Base-by-base conservation (phyloP, 1,140 invertebrate species). In the Drosophila sechellia region DNA sequence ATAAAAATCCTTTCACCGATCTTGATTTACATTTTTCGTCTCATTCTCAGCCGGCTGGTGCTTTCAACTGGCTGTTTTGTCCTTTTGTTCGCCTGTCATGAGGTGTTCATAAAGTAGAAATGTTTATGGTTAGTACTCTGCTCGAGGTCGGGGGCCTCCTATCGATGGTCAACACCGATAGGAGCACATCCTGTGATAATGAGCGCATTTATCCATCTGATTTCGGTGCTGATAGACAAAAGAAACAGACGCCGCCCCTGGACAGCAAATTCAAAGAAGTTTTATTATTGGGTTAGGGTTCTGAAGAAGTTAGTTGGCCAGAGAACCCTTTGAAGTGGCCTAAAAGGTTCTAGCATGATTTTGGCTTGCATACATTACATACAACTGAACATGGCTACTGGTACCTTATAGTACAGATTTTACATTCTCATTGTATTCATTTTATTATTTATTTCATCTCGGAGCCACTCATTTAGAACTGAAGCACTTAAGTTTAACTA, bases 181-280 rank as follows among this genome's bases (percentile, higher is more conserved):
- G 52, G 84, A 84, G 79, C 79, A 75, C 86, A 90, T 90, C 87
- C 86, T 90, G 87, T 90, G 87, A 86, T 90, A 87, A 90, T 90
- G 79, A 83, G 79, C 81, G 63, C 87, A 81, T 83, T 90, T 90
- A 90, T 90, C 86, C 73, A 69, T 74, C 59, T 65, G 79, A 89
- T 84, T 63, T 27, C 43, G 42, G 17, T 49, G 63, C 12, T 20
- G 46, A 61, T 46, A 77, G 59, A 78, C 49, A 75, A 81, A 71
- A 81, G 77, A 71, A 60, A 15, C 50, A 72, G 48, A 55, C 66
- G 39, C 56, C 78, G 73, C 71, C 40, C 65, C 13, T 53, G 27
- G 58, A 37, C 59, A 59, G 57, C 39, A 27, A 53, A 57, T 50
- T 57, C 66, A 39, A 59, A 45, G 22, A 52, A 69, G n/a, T 6